A percentile compares a stretch with the other conserved stretches of the same genome.
Evolutionary conservation across 2,888 invertebrate species (phyloP).

Genomic region (Sinelater perroti): DNA sequence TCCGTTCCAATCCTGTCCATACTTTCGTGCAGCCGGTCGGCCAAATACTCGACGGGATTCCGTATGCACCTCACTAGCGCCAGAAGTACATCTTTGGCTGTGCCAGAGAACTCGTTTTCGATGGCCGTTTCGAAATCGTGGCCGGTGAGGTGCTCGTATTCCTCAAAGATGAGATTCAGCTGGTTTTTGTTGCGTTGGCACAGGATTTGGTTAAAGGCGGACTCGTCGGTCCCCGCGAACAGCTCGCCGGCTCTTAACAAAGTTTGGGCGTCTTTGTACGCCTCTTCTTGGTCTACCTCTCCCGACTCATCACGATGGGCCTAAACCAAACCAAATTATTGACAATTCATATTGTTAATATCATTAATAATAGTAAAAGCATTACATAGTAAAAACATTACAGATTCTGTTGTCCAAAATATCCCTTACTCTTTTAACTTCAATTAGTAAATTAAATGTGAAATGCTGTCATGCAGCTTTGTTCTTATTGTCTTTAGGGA

Average conservation of each 20-base stretch:
- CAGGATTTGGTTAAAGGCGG: constrained; percentile 82
- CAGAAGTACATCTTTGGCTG: constrained; percentile 77
- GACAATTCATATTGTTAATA: too few species aligned
- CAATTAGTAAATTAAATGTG: too few species aligned
- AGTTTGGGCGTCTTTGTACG: constrained; percentile 83
- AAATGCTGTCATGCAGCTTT: too few species aligned
- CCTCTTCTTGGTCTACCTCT: constrained; percentile 73
- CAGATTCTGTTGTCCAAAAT: too few species aligned
- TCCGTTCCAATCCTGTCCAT: constrained; percentile 92
- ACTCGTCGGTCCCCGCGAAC: constrained; percentile 83
- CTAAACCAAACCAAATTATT: too few species aligned
- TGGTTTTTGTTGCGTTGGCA: constrained; percentile 80
- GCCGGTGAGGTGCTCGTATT: constrained; percentile 80
- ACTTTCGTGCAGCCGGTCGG: constrained; percentile 82
- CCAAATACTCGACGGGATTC: constrained; percentile 83
- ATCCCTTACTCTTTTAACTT: too few species aligned
- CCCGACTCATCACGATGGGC: constrained; percentile 84
- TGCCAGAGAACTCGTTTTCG: constrained; percentile 81
- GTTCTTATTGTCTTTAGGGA: too few species aligned
- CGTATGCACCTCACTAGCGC: constrained; percentile 77
- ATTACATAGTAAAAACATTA: too few species aligned
- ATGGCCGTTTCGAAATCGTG: constrained; percentile 82
- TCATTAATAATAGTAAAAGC: too few species aligned
- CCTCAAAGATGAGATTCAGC: constrained; percentile 64
- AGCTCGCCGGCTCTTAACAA: constrained; percentile 78